Base-by-base conservation (phyloP, 2,797 vertebrate genomes). In the Platalea minor region DNA sequence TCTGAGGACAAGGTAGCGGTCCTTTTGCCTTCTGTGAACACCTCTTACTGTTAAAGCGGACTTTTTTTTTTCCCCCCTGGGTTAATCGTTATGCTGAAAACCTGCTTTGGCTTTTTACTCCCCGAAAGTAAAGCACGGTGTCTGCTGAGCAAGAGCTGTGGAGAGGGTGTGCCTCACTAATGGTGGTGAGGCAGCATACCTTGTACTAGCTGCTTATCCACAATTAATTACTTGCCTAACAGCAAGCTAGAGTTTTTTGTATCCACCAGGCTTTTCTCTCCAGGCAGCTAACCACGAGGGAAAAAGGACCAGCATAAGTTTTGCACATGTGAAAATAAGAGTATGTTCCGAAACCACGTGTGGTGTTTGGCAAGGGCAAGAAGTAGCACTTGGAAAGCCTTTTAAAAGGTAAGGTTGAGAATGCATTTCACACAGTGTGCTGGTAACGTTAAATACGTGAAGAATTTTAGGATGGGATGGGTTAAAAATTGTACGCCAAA, bases 61-160 rank as follows among this genome's bases (percentile, higher is more conserved):
- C 31, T 14, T 33, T 13, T 9, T 11, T 4, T 29, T 11, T 7
- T 11, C 3, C 3, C 0, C 1, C 4, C 28, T 0, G 39, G 7
- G 10, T 73, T 46, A 9, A 4, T 37, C 1, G 5, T 6, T 16
- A 23, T 4, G 45, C 26, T 17, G 13, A 31, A 63, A 25, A 3
- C 21, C 21, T 7, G 14, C 2, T 3, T 9, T 7, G 61, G 37
- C 23, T 14, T 45, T 46, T n/a, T 26, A 8, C 7, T 37, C 1
- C 28, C 6, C 18, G 1, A 2, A 39, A 54, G 29, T 11, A 17
- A 29, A 21, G 45, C 13, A 11, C 3, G 13, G 28, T 28, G 39
- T 8, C 16, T 3, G 33, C 33, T 0, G 35, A 20, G 33, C 18
- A 3, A 17, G 5, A 18, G 10, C 51, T 11, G 33, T 8, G n/a